A percentile compares a stretch with the other conserved stretches of the same genome.
These are phyloP conservation scores for Kradibia gibbosae DNA, from an alignment of 1,140 invertebrate genomes.

Conservation along the genomic window DNA sequence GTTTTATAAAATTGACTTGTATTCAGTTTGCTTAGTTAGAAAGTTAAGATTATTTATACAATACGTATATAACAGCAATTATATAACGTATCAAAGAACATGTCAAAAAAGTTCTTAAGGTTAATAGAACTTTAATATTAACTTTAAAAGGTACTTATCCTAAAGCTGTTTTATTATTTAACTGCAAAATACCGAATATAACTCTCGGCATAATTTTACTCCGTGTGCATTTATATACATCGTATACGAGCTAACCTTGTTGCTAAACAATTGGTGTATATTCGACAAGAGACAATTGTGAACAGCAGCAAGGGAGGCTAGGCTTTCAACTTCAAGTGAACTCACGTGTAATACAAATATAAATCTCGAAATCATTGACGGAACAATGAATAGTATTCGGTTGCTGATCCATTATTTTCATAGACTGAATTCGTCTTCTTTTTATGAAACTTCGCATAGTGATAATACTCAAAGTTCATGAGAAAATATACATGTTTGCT, in stretches of 20 bases:
- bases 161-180: neutral
- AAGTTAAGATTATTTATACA: neutral
- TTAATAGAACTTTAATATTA: neutral
- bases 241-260: neutral
- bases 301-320: neutral
- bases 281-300: neutral
- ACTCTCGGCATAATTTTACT: neutral
- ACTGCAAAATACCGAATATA: neutral
- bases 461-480: neutral
- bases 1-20: neutral
- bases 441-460: neutral
- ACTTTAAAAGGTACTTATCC: neutral
- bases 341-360: neutral
- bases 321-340: neutral
- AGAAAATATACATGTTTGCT: neutral
- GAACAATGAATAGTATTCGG: slow-evolving; percentile 4
- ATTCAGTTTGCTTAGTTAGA: neutral
- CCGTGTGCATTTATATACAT: neutral
- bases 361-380: neutral
- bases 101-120: neutral
- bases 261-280: neutral
- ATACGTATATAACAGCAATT: neutral
- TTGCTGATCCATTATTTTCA: neutral
- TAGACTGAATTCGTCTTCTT: neutral
- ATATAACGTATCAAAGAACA: neutral